phyloP scores from a whole-genome alignment of 2,113 vertebrate species.

The Sakesphorus luctuosus region DNA sequence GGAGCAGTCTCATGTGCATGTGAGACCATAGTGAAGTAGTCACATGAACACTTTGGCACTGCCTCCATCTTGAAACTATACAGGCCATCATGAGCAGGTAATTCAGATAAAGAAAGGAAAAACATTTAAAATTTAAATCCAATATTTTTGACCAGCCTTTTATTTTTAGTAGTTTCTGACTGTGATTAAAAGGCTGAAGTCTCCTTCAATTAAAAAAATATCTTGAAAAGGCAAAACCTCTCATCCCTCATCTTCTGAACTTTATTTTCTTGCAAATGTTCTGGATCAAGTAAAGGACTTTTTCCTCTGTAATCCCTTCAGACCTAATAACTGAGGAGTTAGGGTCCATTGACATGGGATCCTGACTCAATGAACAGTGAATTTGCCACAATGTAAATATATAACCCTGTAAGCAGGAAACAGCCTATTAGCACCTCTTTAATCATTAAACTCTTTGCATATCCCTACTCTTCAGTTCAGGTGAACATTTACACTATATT shows the following conservation, averaged over 20 bases:
- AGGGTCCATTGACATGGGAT: neutral
- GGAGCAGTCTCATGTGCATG: neutral
- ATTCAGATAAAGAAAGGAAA: neutral
- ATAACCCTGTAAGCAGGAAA: neutral
- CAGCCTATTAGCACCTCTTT: neutral
- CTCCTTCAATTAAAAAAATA: neutral
- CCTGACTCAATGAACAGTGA: neutral
- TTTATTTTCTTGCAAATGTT: neutral
- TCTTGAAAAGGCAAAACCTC: neutral
- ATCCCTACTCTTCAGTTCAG: neutral
- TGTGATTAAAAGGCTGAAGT: neutral
- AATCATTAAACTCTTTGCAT: neutral
- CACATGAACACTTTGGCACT: fast-evolving
- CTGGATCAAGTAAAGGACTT: neutral
- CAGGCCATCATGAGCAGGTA: neutral
- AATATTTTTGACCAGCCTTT: neutral
- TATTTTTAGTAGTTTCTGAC: neutral
- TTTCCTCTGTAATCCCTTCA: neutral
- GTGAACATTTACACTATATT: neutral
- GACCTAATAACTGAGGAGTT: neutral
- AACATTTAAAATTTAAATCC: neutral
- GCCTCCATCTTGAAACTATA: neutral
- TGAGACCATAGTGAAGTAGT: neutral
- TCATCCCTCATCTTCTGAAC: neutral
- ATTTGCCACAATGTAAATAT: neutral